Percentiles rank a stretch among this genome's conserved stretches.
phyloP scores from a whole-genome alignment of 2,797 vertebrate genomes.

The Uromys caudimaculatus region DNA sequence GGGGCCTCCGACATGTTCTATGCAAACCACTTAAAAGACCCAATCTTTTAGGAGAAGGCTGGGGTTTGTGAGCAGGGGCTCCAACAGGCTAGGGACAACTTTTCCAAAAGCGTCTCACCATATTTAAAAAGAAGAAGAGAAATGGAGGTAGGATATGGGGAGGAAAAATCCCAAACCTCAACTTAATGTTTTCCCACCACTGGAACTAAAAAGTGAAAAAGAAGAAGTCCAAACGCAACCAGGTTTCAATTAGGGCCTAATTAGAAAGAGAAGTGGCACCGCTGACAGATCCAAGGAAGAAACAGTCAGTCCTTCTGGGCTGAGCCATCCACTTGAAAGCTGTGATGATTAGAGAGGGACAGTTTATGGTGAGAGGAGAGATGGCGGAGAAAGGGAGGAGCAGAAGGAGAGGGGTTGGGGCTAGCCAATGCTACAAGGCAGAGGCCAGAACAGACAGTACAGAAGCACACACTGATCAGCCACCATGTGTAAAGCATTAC shows the following conservation, averaged over 20 bases:
- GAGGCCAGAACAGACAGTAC: background rate
- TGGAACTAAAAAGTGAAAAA: constrained; percentile 87
- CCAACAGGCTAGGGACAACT: constrained; percentile 86
- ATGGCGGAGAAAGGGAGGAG: background rate
- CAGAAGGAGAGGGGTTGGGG: background rate
- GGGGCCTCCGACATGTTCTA: constrained; percentile 90
- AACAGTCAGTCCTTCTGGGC: constrained; percentile 69
- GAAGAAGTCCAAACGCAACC: constrained; percentile 86
- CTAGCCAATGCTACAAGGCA: background rate
- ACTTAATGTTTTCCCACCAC: constrained; percentile 90
- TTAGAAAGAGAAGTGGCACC: constrained; percentile 89
- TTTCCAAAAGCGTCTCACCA: constrained; percentile 90
- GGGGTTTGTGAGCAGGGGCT: constrained; percentile 87
- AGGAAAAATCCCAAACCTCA: constrained; percentile 88
- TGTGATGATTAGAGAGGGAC: constrained; percentile 76
- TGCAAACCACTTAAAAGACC: constrained; percentile 91
- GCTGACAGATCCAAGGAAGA: constrained; percentile 81
- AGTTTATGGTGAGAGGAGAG: constrained; percentile 59
- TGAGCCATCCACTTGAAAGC: constrained; percentile 82
- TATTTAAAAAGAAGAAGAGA: constrained; percentile 74
- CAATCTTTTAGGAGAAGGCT: constrained; percentile 88
- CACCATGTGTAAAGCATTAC: constrained; percentile 24
- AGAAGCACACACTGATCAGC: background rate
- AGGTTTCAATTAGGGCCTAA: constrained; percentile 90
- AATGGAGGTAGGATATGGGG: background rate